Evolutionary conservation across 2,888 invertebrate genomes (phyloP), one percentile per base, ranked within the genome.

Genomic region (Nineta flava): DNA sequence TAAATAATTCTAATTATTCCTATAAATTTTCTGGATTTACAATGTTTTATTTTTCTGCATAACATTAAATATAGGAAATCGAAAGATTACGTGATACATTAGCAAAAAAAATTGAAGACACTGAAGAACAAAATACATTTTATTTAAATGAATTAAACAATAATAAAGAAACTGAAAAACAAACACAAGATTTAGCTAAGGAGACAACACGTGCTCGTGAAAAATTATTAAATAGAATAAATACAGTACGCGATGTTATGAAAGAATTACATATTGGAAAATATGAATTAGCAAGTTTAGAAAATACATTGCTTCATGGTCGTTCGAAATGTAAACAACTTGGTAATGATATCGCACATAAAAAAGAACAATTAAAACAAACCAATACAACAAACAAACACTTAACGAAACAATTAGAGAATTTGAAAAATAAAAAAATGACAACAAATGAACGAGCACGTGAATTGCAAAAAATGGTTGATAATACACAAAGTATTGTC

Each of bases 81-180:
- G 53, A 57, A 2, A 51, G 50, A 9, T 52, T 61, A n/a, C 58
- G 60, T 9, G 60, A 59, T 16, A 50, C 59, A 9, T 59, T 65
- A 0, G 56, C 68, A 51, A 68, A 70, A 19, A 61, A 74, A 49
- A 65, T 71, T 51, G 77, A 76, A 53, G 62, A 67, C 34, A 65
- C 76, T 34, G 71, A 74, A 50, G 79, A 81, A 58, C 73, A 76
- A 53, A 76, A 77, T 54, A 62, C 66, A 19, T 81, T 81, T 65
- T 67, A 75, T 48, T 67, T 73, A 6, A 76, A 76, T 55, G 77
- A 81, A 61, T 66, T 67, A 42, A 69, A 64, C 15, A 76, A 76
- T 61, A 82, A 81, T 60, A 64, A 62, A 38, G 73, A 76, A 49
- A 55, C 70, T 5, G 69, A 72, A 55, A 51, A 58, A 9, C 59